phyloP scores from a whole-genome alignment of 1,140 invertebrate species.

The Phymastichus coffea region DNA sequence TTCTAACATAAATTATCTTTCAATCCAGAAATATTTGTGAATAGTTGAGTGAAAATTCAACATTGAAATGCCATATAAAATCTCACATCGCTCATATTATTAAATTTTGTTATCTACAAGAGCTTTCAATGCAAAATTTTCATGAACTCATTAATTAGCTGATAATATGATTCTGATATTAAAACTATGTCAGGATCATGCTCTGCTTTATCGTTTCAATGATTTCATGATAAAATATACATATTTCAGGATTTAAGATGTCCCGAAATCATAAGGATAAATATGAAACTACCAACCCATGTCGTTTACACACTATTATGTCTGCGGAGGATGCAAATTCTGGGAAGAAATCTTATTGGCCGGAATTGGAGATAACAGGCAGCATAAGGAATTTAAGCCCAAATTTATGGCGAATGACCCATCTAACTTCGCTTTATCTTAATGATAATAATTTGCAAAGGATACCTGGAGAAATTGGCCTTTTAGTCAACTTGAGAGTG shows the following conservation, averaged over 20 bases:
- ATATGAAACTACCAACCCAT: slow-evolving; percentile 70
- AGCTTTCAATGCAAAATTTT: too few relatives aligned
- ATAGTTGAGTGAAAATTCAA: too few relatives aligned
- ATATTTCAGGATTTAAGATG: slow-evolving; percentile 61
- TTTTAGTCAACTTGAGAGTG: slow-evolving; percentile 77
- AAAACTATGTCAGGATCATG: too few relatives aligned
- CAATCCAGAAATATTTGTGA: too few relatives aligned
- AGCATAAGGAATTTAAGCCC: slow-evolving; percentile 90
- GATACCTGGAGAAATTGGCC: slow-evolving; percentile 85
- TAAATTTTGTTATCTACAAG: too few relatives aligned
- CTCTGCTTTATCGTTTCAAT: too few relatives aligned
- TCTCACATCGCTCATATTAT: too few relatives aligned
- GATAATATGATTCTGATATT: too few relatives aligned
- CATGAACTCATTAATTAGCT: too few relatives aligned
- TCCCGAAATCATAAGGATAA: slow-evolving; percentile 67
- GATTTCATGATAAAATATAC: too few relatives aligned
- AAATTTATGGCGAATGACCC: slow-evolving; percentile 83
- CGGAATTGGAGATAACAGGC: slow-evolving; percentile 72
- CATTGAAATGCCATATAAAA: too few relatives aligned
- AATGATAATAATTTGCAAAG: slow-evolving; percentile 91
- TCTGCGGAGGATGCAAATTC: slow-evolving; percentile 85
- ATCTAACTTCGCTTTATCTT: slow-evolving; percentile 90
- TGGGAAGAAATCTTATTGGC: slow-evolving; percentile 89
- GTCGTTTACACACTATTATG: slow-evolving; percentile 88
- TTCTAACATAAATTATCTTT: too few relatives aligned